A percentile compares a stretch with the other conserved stretches of the same genome.
Evolutionary conservation across 2,113 vertebrate genomes (phyloP).

Genomic region (Myiozetetes cayanensis): DNA sequence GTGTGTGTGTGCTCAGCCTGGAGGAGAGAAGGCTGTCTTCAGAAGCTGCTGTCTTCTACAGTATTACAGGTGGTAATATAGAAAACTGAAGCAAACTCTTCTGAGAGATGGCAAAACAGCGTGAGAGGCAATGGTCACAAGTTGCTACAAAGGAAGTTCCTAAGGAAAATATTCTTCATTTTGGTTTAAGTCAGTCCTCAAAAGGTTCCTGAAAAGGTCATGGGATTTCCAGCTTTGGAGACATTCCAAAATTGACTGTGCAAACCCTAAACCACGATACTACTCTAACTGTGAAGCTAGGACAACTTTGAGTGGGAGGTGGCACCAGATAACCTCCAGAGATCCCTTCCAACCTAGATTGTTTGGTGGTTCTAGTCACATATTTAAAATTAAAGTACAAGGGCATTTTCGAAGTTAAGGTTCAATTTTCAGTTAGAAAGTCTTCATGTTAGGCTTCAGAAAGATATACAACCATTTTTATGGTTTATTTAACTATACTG

Average conservation of each 20-base stretch:
- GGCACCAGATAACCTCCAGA: not conserved
- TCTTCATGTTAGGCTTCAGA: not conserved
- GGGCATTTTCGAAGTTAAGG: not conserved
- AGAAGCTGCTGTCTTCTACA: not conserved
- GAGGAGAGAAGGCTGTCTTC: not conserved
- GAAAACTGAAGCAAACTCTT: not conserved
- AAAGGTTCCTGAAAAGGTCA: not conserved
- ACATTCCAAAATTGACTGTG: not conserved
- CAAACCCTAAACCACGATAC: not conserved
- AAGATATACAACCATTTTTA: not conserved
- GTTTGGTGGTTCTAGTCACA: not conserved
- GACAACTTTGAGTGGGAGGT: not conserved
- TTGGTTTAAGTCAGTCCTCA: not conserved
- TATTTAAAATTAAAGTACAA: not conserved
- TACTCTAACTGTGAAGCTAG: not conserved
- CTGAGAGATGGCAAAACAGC: not conserved
- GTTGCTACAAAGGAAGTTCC: not conserved
- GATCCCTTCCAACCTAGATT: not conserved
- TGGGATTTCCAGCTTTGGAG: not conserved
- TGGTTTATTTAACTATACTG: not conserved
- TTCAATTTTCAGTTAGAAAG: not conserved
- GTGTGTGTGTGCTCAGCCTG: not conserved
- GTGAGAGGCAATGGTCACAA: not conserved
- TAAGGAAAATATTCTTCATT: not conserved
- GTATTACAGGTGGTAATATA: not conserved